A percentile compares a stretch with the other conserved stretches of the same genome.
Evolutionary conservation across 2,113 vertebrate genomes (phyloP).

Genomic region (Thalassoma bifasciatum): DNA sequence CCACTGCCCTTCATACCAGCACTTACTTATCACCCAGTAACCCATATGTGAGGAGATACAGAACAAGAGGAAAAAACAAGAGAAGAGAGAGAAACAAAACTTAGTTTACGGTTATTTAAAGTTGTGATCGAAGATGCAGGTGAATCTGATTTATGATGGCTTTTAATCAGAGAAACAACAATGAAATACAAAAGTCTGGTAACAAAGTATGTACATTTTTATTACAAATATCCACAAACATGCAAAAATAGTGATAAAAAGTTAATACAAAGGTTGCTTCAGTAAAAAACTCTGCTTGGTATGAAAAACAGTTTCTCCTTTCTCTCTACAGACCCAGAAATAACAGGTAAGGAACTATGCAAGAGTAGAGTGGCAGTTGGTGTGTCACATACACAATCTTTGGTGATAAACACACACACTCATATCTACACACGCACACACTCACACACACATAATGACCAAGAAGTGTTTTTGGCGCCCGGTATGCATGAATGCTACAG

Average conservation of each 20-base stretch:
- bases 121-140: too few relatives aligned
- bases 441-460: constrained; percentile 28
- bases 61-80: too few relatives aligned
- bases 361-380: constrained; percentile 37
- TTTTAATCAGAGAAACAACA: constrained; percentile 28
- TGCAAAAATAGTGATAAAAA: constrained; percentile 70
- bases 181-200: constrained; percentile 36
- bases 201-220: constrained; percentile 80
- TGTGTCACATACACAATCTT: constrained; percentile 53
- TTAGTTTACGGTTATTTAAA: too few relatives aligned
- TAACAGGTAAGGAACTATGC: constrained; percentile 59
- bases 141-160: background rate
- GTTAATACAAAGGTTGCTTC: constrained; percentile 59
- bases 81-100: background rate
- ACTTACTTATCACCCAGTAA: too few relatives aligned
- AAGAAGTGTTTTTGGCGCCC: constrained; percentile 40
- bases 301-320: constrained; percentile 17
- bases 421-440: constrained; percentile 19
- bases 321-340: constrained; percentile 14
- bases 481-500: constrained; percentile 64
- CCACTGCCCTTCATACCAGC: too few relatives aligned
- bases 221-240: constrained; percentile 82
- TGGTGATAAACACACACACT: constrained; percentile 40
- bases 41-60: too few relatives aligned
- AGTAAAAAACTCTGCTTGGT: constrained; percentile 28